A percentile compares a stretch with the other conserved stretches of the same genome.
Evolutionary conservation across 2,113 vertebrate species (phyloP).

Genomic region (Merops nubicus): DNA sequence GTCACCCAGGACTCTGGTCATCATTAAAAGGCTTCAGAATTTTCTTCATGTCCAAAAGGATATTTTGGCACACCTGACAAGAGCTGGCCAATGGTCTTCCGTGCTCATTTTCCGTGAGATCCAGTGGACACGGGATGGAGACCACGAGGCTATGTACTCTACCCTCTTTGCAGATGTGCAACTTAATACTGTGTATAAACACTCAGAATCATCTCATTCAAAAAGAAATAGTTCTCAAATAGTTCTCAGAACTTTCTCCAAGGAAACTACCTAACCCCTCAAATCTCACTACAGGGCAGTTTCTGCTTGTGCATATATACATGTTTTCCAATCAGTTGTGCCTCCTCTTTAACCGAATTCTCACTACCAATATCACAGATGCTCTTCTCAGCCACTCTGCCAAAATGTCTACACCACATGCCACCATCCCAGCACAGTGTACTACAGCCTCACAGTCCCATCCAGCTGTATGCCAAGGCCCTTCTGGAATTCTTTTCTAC

Average conservation of each 20-base stretch:
- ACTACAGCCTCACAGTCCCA: not conserved
- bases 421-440: not conserved
- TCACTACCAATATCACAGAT: not conserved
- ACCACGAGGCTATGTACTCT: not conserved
- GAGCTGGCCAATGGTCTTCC: not conserved
- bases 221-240: not conserved
- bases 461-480: fast-evolving
- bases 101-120: not conserved
- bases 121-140: not conserved
- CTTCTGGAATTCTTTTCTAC: not conserved
- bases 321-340: not conserved
- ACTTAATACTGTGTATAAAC: not conserved
- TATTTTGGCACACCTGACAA: not conserved
- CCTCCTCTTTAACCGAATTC: not conserved
- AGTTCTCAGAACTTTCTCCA: not conserved
- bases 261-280: not conserved
- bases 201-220: not conserved
- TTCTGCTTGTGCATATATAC: not conserved
- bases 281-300: not conserved
- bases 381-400: not conserved
- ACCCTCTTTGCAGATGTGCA: not conserved
- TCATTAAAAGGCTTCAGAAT: not conserved
- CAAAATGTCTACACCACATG: not conserved
- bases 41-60: not conserved
- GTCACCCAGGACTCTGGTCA: not conserved